A percentile compares a stretch with the other conserved stretches of the same genome.
phyloP scores from a whole-genome alignment of 2,888 invertebrate genomes.

The Leptothorax acervorum region DNA sequence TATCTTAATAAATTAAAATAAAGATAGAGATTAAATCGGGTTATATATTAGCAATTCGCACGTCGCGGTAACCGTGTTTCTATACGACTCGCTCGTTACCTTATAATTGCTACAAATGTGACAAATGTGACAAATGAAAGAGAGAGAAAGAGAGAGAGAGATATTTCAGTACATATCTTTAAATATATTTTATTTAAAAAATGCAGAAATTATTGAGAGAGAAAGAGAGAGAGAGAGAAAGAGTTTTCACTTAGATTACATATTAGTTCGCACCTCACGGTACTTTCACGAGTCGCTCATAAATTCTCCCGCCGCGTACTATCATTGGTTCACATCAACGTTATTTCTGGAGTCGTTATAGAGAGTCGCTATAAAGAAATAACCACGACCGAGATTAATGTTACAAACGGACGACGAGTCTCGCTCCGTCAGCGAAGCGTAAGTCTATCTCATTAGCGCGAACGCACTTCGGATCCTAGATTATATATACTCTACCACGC shows the following conservation, averaged over 20 bases:
- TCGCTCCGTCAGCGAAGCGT: slow-evolving; percentile 14
- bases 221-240: not conserved
- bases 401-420: slow-evolving; percentile 31
- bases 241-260: not conserved
- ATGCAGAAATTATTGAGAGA: not conserved
- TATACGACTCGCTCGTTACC: not conserved
- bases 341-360: slow-evolving; percentile 46
- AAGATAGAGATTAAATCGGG: not conserved
- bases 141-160: not conserved
- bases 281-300: slow-evolving; percentile 29
- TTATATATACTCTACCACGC: slow-evolving; percentile 33
- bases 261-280: slow-evolving; percentile 27
- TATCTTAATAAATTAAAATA: not conserved
- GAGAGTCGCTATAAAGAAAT: slow-evolving; percentile 34
- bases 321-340: slow-evolving; percentile 27
- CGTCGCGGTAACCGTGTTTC: not conserved
- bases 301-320: slow-evolving; percentile 14
- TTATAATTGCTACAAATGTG: not conserved
- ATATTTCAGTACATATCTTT: not conserved
- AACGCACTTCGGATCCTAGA: slow-evolving; percentile 48
- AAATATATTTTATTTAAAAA: not conserved
- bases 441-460: slow-evolving; percentile 51
- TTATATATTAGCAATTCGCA: not conserved
- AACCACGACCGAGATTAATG: slow-evolving; percentile 49
- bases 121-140: not conserved